Evolutionary conservation across 2,113 vertebrate species (phyloP), one percentile per base, ranked within the genome.

Genomic region (Zapus hudsonius): DNA sequence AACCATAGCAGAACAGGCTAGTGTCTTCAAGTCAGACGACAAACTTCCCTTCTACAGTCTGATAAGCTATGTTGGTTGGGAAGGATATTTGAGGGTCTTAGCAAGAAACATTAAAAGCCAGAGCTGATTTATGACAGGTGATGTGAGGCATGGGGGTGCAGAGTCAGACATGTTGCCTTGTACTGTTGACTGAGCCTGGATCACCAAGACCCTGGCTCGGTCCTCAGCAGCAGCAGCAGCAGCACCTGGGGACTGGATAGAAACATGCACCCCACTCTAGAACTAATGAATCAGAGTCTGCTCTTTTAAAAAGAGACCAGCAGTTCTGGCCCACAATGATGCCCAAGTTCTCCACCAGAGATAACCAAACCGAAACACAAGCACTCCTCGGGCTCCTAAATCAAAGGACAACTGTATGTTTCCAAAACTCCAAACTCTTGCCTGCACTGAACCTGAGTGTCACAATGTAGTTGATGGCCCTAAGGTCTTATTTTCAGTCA

Each of bases 131-230:
- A 15, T 5, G 66, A 4, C 0, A 33, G 44, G 64, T 25, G 79
- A 55, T 1, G 2, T 5, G 9, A 47, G 36, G 47, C 52, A 52
- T 7, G 38, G 79, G 31, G n/a, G 31, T 27, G 2, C 3, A n/a
- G 55, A 42, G 3, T 15, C 67, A 38, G n/a, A 22, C 17, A 38
- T 27, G 25, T 1, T 2, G 1, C 42, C 85, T 36, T 7, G 29
- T 17, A 13, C 2, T 38, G 40, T 0, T n/a, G 2, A n/a, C 85
- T 7, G 52, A 36, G 59, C 61, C 87, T 7, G 1, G 27, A 31
- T 38, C n/a, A 76, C 36, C 1, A 1, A n/a, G 1, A 17, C 27
- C 29, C 20, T 23, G 33, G 17, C 2, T 0, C 1, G 12, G 3
- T 42, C 33, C 42, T 22, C 0, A 69, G 4, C 23, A 5, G 22